phyloP scores from a whole-genome alignment of 2,797 vertebrate genomes.

The Hirundo rustica region DNA sequence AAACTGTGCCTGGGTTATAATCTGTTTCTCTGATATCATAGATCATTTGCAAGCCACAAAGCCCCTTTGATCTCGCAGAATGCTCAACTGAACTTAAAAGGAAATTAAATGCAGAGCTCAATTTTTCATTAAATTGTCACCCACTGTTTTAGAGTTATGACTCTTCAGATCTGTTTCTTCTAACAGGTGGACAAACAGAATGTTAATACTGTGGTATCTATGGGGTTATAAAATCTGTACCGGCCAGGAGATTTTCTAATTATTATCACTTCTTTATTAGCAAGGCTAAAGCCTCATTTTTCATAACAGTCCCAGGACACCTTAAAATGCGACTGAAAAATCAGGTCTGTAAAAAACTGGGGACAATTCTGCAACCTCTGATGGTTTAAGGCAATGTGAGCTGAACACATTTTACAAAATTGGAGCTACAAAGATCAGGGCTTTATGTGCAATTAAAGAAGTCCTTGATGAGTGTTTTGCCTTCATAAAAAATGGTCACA shows the following conservation, averaged over 20 bases:
- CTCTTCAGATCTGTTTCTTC: conserved; percentile 69
- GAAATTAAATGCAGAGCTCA: conserved; percentile 74
- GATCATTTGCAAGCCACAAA: conserved; percentile 70
- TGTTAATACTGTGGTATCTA: conserved; percentile 63
- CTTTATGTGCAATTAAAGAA: conserved; percentile 5
- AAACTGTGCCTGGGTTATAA: conserved; percentile 63
- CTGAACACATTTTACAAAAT: background rate
- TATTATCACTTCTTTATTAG: conserved; percentile 56
- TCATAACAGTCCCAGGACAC: conserved; percentile 15
- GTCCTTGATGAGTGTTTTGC: background rate
- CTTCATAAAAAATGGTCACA: background rate
- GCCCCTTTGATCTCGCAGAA: conserved; percentile 71
- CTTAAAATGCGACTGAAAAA: background rate
- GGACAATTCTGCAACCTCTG: conserved; percentile 14
- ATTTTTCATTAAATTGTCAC: conserved; percentile 77
- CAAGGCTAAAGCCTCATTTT: conserved; percentile 21
- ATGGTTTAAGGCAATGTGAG: conserved; percentile 2
- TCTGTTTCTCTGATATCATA: conserved; percentile 68
- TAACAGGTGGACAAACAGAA: conserved; percentile 74
- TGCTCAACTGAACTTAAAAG: conserved; percentile 71
- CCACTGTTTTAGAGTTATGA: conserved; percentile 73
- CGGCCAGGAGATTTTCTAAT: conserved; percentile 52
- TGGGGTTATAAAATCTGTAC: conserved; percentile 56
- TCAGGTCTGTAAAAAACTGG: background rate
- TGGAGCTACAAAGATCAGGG: background rate